phyloP scores from a whole-genome alignment of 2,113 vertebrate genomes.

The Scytalopus superciliaris region DNA sequence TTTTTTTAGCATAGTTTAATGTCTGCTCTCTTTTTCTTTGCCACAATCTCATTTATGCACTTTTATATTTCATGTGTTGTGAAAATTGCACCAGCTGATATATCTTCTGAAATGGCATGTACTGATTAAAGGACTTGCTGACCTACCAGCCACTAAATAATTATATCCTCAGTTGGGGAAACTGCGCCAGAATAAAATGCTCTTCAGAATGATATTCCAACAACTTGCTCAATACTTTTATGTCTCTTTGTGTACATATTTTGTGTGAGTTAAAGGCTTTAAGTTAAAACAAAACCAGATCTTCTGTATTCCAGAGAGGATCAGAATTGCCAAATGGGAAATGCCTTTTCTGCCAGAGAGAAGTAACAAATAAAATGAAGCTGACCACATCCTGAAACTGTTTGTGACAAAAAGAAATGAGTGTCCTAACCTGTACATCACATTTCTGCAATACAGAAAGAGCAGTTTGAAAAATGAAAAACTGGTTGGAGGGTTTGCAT shows the following conservation, averaged over 20 bases:
- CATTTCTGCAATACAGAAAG: not conserved
- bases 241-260: not conserved
- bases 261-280: not conserved
- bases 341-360: not conserved
- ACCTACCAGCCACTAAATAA: not conserved
- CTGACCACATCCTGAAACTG: not conserved
- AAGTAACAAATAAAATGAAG: not conserved
- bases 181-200: not conserved
- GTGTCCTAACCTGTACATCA: not conserved
- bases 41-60: not conserved
- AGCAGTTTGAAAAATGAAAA: not conserved
- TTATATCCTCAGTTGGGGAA: not conserved
- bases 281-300: not conserved
- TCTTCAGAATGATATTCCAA: not conserved
- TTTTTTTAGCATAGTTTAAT: not conserved
- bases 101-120: not conserved
- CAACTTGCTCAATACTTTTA: not conserved
- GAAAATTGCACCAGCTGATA: conserved; percentile 16
- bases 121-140: conserved; percentile 2
- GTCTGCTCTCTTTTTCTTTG: not conserved
- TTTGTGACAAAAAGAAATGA: not conserved
- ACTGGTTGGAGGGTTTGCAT: not conserved
- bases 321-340: not conserved
- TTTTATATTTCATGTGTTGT: not conserved
- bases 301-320: not conserved